Conservation (phyloP, 2,888 invertebrate species). For the Hypsopygia costalis region DNA sequence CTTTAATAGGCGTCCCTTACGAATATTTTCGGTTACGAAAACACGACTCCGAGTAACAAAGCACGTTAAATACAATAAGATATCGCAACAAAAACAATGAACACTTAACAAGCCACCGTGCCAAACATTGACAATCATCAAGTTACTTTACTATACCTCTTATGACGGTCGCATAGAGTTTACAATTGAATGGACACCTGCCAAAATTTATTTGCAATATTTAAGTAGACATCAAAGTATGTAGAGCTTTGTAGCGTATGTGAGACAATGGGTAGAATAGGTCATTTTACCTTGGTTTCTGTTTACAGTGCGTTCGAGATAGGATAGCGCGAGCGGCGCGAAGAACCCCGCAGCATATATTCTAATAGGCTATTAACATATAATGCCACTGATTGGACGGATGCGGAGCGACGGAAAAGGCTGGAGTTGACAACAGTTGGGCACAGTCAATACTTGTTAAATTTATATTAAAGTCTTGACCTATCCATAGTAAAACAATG, state of each 20-base stretch:
- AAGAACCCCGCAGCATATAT: constrained; percentile 66
- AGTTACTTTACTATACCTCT: not conserved
- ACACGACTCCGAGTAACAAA: constrained; percentile 44
- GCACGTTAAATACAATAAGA: constrained; percentile 44
- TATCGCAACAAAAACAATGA: constrained; percentile 54
- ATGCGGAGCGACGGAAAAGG: constrained; percentile 71
- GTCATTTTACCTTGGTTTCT: constrained; percentile 35
- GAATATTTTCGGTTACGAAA: constrained; percentile 27
- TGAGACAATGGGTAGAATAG: constrained; percentile 23
- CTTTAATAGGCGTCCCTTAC: constrained; percentile 6
- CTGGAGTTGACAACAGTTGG: constrained; percentile 45
- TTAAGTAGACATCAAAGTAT: constrained; percentile 34
- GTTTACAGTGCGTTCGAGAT: constrained; percentile 39
- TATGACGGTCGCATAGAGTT: not conserved
- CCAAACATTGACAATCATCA: constrained; percentile 28
- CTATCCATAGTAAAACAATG: too few relatives aligned
- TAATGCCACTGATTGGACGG: constrained; percentile 82
- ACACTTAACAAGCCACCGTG: constrained; percentile 62
- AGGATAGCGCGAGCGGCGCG: constrained; percentile 48
- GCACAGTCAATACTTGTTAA: too few relatives aligned
- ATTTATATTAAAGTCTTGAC: too few relatives aligned
- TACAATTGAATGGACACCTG: not conserved
- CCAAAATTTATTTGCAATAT: constrained; percentile 20
- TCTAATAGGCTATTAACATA: constrained; percentile 81
- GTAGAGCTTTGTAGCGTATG: constrained; percentile 28